Evolutionary conservation across 2,888 invertebrate genomes (phyloP).

Genomic region (Ophion ellenae): DNA sequence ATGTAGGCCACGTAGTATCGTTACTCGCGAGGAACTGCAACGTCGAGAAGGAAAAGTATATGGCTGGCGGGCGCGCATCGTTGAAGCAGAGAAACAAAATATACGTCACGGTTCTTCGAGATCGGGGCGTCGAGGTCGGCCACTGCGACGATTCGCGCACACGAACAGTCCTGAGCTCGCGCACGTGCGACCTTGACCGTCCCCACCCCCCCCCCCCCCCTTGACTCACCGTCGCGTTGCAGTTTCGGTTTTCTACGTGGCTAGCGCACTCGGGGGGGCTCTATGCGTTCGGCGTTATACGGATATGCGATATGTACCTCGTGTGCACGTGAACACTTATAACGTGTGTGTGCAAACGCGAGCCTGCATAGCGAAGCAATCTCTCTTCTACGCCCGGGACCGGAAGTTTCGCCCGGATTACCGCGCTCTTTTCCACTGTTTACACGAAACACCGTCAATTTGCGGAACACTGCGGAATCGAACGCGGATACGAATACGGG

Average conservation of each 20-base stretch:
- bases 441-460: background rate
- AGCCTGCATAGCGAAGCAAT: background rate
- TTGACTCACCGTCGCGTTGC: slow-evolving; percentile 24
- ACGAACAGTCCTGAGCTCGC: slow-evolving; percentile 55
- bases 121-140: slow-evolving; percentile 69
- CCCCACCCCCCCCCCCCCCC: slow-evolving; percentile 56
- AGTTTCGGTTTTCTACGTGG: slow-evolving; percentile 37
- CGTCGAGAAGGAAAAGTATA: background rate
- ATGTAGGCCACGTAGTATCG: slow-evolving; percentile 2
- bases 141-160: slow-evolving; percentile 71
- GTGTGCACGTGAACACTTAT: background rate
- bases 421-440: background rate
- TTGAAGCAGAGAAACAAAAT: slow-evolving; percentile 41
- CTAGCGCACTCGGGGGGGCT: background rate
- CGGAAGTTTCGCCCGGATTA: slow-evolving; percentile 29
- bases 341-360: background rate
- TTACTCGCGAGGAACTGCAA: slow-evolving; percentile 4
- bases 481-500: background rate
- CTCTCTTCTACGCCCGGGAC: background rate
- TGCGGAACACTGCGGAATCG: background rate
- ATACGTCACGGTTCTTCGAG: slow-evolving; percentile 43
- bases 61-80: background rate
- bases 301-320: background rate
- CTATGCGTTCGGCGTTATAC: slow-evolving; percentile 1
- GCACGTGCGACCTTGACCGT: slow-evolving; percentile 69